Base-by-base conservation (phyloP, 1,140 invertebrate genomes). In the Zaprionus inermis region DNA sequence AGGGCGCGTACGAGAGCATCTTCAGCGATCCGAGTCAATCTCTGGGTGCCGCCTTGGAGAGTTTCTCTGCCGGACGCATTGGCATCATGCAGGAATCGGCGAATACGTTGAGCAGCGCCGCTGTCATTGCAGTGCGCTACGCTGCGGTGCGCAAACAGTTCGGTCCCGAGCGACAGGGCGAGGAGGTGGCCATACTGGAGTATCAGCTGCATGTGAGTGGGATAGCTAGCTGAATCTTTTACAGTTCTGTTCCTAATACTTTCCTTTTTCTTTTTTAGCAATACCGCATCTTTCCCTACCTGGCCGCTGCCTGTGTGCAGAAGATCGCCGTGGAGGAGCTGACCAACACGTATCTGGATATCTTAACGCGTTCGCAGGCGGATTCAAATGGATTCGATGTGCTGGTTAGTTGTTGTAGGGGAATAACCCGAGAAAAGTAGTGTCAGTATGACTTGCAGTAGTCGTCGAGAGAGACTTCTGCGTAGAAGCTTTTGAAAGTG, bases 71-170 rank as follows among this genome's bases (percentile, higher is more conserved):
- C 41, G 98, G 97, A 11, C 93, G 97, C 56, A 94, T 97, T 7
- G 94, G 94, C 36, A 96, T 96, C 51, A 94, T 95, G 60, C 94
- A 93, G 46, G 96, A 98, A 85, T 95, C 96, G 76, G 93, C 94
- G 7, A 93, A 96, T 93, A 93, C 97, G 55, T 91, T 97, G 34
- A 93, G 94, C 36, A 93, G 96, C 72, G 96, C 96, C 10, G 92
- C 98, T 2, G 94, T 96, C 0, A 98, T 99, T 76, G 97, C 97
- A 0, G 94, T 98, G 18, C 94, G 98, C 49, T 99, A 99, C 93
- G 97, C 97, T 41, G 97, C 96, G 3, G 96, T 96, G 0, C 93
- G 98, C 46, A 96, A 94, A 92, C 98, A 99, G 93, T 99, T 99
- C 93, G 97, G 97, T 5, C 95, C 95, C 7, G 93, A 95, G 11